Percentiles rank a stretch among this genome's conserved stretches.
Evolutionary conservation across 2,888 invertebrate species (phyloP).

Genomic region (Perdita meconis): DNA sequence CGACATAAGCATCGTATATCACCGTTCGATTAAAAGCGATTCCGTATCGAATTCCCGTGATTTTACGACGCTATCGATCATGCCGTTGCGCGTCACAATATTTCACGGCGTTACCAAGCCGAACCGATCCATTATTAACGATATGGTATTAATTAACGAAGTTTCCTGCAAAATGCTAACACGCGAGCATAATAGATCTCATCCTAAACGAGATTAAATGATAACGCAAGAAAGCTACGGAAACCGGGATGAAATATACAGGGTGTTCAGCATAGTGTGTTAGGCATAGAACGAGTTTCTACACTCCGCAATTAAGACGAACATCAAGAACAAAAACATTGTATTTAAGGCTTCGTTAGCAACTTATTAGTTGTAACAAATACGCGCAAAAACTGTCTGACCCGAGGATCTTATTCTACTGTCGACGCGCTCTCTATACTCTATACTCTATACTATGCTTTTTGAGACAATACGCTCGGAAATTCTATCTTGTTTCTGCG

Average conservation of each 20-base stretch:
- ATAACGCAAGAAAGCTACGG: not conserved
- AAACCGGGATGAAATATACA: not conserved
- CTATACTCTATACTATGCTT: too few species aligned
- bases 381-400: too few species aligned
- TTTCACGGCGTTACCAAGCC: slow-evolving; percentile 17
- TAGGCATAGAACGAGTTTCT: too few species aligned
- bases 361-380: too few species aligned
- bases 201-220: slow-evolving; percentile 8
- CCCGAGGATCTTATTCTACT: too few species aligned
- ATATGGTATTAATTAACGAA: slow-evolving; percentile 49
- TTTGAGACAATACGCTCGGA: too few species aligned
- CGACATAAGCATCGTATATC: not conserved
- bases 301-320: too few species aligned
- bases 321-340: too few species aligned
- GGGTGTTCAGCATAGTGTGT: too few species aligned
- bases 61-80: slow-evolving; percentile 45
- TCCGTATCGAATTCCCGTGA: slow-evolving; percentile 7
- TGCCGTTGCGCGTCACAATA: slow-evolving; percentile 22
- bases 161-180: slow-evolving; percentile 15
- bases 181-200: slow-evolving; percentile 29
- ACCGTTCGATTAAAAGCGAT: slow-evolving; percentile 1
- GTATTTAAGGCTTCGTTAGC: too few species aligned
- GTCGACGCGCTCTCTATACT: too few species aligned
- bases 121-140: slow-evolving; percentile 35
- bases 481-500: too few species aligned